Evolutionary conservation across 1,140 invertebrate species (phyloP), one percentile per base, ranked within the genome.

Genomic region (Dendrolimus punctatus): DNA sequence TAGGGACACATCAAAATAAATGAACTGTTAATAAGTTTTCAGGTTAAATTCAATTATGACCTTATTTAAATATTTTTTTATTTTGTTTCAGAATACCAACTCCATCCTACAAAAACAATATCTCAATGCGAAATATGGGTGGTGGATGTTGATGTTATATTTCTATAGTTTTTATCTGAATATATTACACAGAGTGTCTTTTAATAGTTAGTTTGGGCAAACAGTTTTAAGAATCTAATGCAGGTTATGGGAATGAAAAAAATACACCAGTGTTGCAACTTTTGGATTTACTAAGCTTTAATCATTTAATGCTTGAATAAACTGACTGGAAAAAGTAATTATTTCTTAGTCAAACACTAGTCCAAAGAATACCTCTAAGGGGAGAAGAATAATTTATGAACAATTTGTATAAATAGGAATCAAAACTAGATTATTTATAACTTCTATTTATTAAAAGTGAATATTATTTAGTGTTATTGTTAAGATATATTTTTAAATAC

Each of bases 81-180:
- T 56, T 64, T 60, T 66, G 42, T 85, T 81, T 57, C 81, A 85
- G 81, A 72, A 74, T 39, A 62, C 66, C 53, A 46, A 55, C 39
- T 73, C 73, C 9, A 38, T 58, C 6, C 10, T 68, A 2, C 68
- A 46, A 37, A 71, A 57, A 55, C 72, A 76, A 39, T 61, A 58
- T 38, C 49, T 84, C 2, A 75, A 59, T 39, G 54, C 72, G 9
- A 82, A 78, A 52, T 85, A 76, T 44, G 49, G 63, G 1, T 84
- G 77, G 76, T 73, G 76, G 4, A 55, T 85, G 8, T 43, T 84
- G 39, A 41, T 78, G 10, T 57, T 85, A 36, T 85, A 84, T 56
- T 55, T 81, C 9, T 84, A 82, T 46, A 68, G 68, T 46, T 46
- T 76, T 8, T 79, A 73, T 64, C 49, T 70, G 41, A 61, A 60